These are phyloP conservation scores for Leptothorax acervorum DNA, from an alignment of 2,888 invertebrate species.

Conservation along the genomic window DNA sequence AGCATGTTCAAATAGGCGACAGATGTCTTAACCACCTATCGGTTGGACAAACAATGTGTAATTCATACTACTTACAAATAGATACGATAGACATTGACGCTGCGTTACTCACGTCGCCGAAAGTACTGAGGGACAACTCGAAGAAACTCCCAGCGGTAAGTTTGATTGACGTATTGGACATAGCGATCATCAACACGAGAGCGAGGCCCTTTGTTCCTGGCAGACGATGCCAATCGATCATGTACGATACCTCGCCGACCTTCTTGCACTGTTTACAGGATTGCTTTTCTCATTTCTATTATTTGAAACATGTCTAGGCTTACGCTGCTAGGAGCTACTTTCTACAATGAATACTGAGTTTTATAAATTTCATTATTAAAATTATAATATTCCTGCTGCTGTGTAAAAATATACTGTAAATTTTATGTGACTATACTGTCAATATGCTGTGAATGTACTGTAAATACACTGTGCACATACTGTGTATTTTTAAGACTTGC, in stretches of 20 bases:
- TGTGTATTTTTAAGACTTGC: neutral
- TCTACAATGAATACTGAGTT: constrained; percentile 13
- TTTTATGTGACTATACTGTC: neutral
- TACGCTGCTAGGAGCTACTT: neutral
- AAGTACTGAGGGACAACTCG: constrained; percentile 75
- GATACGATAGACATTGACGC: neutral
- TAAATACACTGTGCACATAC: neutral
- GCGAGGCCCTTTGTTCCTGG: constrained; percentile 57
- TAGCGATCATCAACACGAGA: constrained; percentile 74
- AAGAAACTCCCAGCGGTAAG: constrained; percentile 80
- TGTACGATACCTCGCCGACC: constrained; percentile 67
- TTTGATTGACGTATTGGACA: constrained; percentile 74
- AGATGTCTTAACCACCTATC: constrained; percentile 70
- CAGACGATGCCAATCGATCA: constrained; percentile 74
- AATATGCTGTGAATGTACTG: neutral
- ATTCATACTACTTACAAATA: neutral
- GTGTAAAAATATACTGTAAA: neutral
- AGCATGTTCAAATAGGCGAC: constrained; percentile 73
- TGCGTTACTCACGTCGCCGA: constrained; percentile 67
- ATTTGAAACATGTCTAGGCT: neutral
- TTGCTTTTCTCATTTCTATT: constrained; percentile 2
- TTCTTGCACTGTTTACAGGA: constrained; percentile 62
- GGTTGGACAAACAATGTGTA: neutral
- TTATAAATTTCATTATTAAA: neutral
- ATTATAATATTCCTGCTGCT: neutral